phyloP scores from a whole-genome alignment of 53 echinoderm and acorn worm genomes.

The Astropecten irregularis region DNA sequence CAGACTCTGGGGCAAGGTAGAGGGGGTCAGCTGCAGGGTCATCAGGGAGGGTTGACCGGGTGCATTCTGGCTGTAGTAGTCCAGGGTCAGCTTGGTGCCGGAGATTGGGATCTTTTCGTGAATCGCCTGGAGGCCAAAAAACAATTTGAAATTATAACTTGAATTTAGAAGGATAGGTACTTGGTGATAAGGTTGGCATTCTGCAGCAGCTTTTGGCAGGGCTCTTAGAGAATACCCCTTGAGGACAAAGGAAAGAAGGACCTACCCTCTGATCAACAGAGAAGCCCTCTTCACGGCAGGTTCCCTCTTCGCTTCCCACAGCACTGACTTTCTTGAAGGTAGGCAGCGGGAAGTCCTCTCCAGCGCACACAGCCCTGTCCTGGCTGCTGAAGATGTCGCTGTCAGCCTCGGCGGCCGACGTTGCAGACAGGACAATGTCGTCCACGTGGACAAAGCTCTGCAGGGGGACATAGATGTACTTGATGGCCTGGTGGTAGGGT shows the following conservation, averaged over 20 bases:
- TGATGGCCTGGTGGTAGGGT: conserved; percentile 62
- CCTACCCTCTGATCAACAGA: conserved; percentile 85
- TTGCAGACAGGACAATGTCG: conserved; percentile 60
- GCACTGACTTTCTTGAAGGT: conserved; percentile 60
- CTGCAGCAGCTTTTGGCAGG: too few relatives aligned
- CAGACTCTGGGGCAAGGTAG: conserved; percentile 60
- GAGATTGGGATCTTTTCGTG: conserved; percentile 79
- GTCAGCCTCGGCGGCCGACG: conserved; percentile 24
- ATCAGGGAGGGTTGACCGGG: conserved; percentile 53
- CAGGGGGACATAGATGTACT: conserved; percentile 68
- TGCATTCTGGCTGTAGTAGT: conserved; percentile 85
- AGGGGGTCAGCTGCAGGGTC: conserved; percentile 53
- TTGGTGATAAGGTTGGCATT: too few relatives aligned
- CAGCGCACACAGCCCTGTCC: conserved; percentile 51
- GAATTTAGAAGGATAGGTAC: too few relatives aligned
- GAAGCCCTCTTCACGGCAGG: conserved; percentile 59
- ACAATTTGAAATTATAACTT: background rate
- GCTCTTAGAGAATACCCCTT: too few relatives aligned
- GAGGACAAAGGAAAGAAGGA: background rate
- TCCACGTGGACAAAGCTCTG: conserved; percentile 76
- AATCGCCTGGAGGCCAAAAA: conserved; percentile 61
- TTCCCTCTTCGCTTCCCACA: conserved; percentile 53
- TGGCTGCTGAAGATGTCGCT: conserved; percentile 32
- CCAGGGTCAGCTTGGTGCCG: conserved; percentile 73
- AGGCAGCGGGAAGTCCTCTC: conserved; percentile 68